Conservation (phyloP, 2,888 invertebrate genomes). For the Myopa tessellatipennis region DNA sequence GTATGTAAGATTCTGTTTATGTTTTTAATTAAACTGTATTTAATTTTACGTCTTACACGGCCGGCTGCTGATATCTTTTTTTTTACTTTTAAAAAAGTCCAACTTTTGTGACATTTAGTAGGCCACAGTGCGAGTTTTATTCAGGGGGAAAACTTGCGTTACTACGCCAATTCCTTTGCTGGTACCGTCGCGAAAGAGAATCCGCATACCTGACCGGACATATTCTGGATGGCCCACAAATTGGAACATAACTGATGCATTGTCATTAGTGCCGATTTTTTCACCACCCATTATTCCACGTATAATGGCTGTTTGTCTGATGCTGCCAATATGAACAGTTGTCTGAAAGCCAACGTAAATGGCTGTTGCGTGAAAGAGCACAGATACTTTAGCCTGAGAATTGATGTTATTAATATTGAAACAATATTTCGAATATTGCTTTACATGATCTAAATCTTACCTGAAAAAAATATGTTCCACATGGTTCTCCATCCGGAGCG, state of each 20-base stretch:
- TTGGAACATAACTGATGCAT: constrained; percentile 87
- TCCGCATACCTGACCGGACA: constrained; percentile 79
- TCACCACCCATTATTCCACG: constrained; percentile 75
- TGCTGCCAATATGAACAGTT: constrained; percentile 95
- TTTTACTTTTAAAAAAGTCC: constrained; percentile 8
- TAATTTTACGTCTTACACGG: constrained; percentile 47
- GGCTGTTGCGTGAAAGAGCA: constrained; percentile 88
- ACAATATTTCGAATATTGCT: constrained; percentile 43
- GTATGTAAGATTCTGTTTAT: constrained; percentile 3
- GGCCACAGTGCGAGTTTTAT: constrained; percentile 52
- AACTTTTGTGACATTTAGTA: constrained; percentile 7
- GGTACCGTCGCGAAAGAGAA: constrained; percentile 85
- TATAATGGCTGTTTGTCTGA: constrained; percentile 94
- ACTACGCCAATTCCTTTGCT: constrained; percentile 90
- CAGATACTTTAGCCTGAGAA: constrained; percentile 86
- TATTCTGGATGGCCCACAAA: constrained; percentile 92
- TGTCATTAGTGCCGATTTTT: constrained; percentile 80
- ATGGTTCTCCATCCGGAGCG: constrained; percentile 68
- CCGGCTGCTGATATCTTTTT: constrained; percentile 30
- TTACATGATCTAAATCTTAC: constrained; percentile 56
- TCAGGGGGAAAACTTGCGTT: constrained; percentile 78
- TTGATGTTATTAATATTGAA: constrained; percentile 44
- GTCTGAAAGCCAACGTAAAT: constrained; percentile 89
- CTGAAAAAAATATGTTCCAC: constrained; percentile 75
- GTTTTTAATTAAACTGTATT: constrained; percentile 47